Evolutionary conservation across 2,888 invertebrate genomes (phyloP), one percentile per base, ranked within the genome.

Genomic region (Acleris holmiana): DNA sequence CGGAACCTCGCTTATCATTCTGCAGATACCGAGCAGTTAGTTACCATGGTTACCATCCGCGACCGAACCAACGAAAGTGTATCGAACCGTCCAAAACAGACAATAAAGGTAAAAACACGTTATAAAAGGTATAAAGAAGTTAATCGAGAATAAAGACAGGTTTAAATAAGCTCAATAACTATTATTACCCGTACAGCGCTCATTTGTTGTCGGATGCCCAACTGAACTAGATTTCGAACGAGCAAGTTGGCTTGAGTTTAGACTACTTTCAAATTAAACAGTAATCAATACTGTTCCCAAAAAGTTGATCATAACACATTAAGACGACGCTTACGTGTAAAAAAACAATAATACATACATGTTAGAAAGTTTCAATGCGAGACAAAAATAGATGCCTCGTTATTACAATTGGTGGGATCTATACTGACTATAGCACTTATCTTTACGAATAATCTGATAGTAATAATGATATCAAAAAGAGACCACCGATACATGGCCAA

Each of bases 31-130:
- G 89, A 88, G 83, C 84, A 85, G 75, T 81, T 83, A 70, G 81
- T 87, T 75, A 73, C 81, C 80, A 87, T 88, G 81, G 86, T 80
- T 84, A 89, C 89, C 81, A 75, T 82, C 79, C 74, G 76, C 73
- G 73, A 70, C 73, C 72, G 75, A 70, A 69, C 69, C 75, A 80
- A 72, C 76, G 84, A 89, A 86, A 89, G 88, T 90, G 86, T 86
- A 87, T 85, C 89, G 83, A 81, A 84, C 72, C 71, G 76, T 72
- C 80, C 68, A 84, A 84, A 77, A 76, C 75, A 71, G 75, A 71
- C 76, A 73, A 79, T 78, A 72, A 77, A 67, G 56, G 44, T 47
- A 64, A 64, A 73, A 73, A 63, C 46, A 60, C 56, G 41, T 18
- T 56, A n/a, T 40, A 40, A 67, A 47, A 54, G 47, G n/a, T 25